Evolutionary conservation across 2,888 invertebrate species (phyloP).

Genomic region (Amphimallon solstitiale): DNA sequence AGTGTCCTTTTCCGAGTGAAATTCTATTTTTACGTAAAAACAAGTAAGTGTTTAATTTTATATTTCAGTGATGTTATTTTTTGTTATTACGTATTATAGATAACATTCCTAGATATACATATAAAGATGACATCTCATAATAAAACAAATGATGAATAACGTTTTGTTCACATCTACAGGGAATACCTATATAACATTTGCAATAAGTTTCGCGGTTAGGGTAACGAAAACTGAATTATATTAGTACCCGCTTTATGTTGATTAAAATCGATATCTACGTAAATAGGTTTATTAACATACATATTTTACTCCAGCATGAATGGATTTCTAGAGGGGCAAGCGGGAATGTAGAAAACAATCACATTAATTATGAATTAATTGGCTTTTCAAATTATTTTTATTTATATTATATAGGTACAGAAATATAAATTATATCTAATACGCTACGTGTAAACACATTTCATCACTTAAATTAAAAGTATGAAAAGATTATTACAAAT

Average conservation of each 20-base stretch:
- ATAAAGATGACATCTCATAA: background rate
- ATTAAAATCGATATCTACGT: slow-evolving; percentile 24
- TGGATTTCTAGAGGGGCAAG: background rate
- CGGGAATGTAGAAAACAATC: background rate
- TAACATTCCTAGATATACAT: slow-evolving; percentile 5
- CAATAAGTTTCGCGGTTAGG: background rate
- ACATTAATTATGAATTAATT: too few species aligned
- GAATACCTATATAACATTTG: slow-evolving; percentile 18
- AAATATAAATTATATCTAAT: too few species aligned
- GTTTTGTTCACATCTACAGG: background rate
- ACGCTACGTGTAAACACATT: too few species aligned
- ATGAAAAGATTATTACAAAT: too few species aligned
- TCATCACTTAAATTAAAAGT: too few species aligned
- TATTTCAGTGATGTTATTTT: slow-evolving; percentile 9
- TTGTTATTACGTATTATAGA: background rate
- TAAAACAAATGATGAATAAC: background rate
- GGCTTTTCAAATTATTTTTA: too few species aligned
- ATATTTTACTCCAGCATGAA: slow-evolving; percentile 6
- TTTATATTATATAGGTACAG: too few species aligned
- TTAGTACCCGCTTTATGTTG: slow-evolving; percentile 9
- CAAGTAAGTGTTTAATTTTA: slow-evolving; percentile 28
- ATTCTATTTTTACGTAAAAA: background rate
- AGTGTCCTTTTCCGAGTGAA: slow-evolving; percentile 14
- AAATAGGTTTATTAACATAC: slow-evolving; percentile 30
- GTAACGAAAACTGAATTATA: background rate